Evolutionary conservation across 2,113 vertebrate genomes (phyloP).

Genomic region (Hydrochoerus hydrochaeris): DNA sequence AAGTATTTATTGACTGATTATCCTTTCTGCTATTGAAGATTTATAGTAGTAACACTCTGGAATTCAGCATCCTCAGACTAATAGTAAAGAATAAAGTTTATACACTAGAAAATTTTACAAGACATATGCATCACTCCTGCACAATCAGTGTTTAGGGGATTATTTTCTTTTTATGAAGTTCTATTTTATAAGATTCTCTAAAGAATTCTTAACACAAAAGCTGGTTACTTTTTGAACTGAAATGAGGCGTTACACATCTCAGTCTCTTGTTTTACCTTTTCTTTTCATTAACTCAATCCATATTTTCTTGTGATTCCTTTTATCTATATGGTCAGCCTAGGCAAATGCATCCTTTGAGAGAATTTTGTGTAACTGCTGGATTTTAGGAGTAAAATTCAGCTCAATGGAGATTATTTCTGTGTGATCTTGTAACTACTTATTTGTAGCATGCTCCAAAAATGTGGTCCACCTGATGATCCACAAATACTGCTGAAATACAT

Average conservation of each 20-base stretch:
- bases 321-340: not conserved
- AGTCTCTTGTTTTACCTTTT: not conserved
- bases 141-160: not conserved
- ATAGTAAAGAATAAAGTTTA: slow-evolving; percentile 66
- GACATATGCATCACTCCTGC: not conserved
- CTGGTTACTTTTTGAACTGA: slow-evolving; percentile 27
- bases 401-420: not conserved
- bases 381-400: slow-evolving; percentile 18
- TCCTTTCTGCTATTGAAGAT: slow-evolving; percentile 70
- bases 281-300: slow-evolving; percentile 5
- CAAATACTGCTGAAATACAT: not conserved
- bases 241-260: not conserved
- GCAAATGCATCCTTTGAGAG: slow-evolving; percentile 16
- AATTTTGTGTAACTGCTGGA: not conserved
- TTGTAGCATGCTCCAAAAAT: not conserved
- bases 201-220: not conserved
- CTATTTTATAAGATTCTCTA: slow-evolving; percentile 30
- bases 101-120: not conserved
- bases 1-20: slow-evolving; percentile 76
- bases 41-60: slow-evolving; percentile 47
- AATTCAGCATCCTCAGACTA: slow-evolving; percentile 61
- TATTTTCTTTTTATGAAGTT: slow-evolving; percentile 31
- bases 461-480: not conserved
- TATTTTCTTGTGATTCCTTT: not conserved
- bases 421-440: not conserved